phyloP scores from a whole-genome alignment of 1,140 invertebrate species.

The Brachionus paranguensis region DNA sequence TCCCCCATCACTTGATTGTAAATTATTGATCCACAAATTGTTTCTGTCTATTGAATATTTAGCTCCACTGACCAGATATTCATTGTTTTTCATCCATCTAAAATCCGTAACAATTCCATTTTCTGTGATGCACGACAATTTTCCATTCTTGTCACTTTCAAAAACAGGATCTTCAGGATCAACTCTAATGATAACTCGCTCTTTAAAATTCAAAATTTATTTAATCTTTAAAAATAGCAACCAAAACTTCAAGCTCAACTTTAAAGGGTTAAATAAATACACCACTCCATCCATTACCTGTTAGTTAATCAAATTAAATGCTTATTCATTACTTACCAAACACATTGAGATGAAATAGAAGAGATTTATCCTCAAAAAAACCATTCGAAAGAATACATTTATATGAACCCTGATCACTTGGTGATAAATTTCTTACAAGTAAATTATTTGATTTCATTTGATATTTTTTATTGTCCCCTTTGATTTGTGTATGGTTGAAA shows the following conservation, averaged over 20 bases:
- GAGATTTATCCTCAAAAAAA: neutral
- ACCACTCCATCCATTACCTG: neutral
- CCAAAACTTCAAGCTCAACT: conserved; percentile 1
- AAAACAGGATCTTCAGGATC: neutral
- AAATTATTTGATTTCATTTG: neutral
- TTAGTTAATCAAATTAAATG: neutral
- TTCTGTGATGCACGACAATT: neutral
- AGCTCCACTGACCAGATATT: neutral
- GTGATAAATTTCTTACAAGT: neutral
- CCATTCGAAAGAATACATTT: neutral
- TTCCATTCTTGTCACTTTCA: neutral
- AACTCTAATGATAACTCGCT: neutral
- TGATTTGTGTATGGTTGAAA: neutral
- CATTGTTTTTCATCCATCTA: conserved; percentile 10
- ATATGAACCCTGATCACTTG: neutral
- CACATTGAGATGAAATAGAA: neutral
- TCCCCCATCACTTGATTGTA: neutral
- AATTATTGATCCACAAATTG: neutral
- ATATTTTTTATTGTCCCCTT: neutral
- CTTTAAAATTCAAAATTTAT: neutral
- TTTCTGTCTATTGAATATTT: neutral
- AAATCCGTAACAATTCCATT: neutral
- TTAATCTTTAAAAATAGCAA: neutral
- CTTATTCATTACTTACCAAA: neutral
- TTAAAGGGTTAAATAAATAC: neutral